Conservation (phyloP, 2,113 vertebrate species). For the Ibidorhyncha struthersii region DNA sequence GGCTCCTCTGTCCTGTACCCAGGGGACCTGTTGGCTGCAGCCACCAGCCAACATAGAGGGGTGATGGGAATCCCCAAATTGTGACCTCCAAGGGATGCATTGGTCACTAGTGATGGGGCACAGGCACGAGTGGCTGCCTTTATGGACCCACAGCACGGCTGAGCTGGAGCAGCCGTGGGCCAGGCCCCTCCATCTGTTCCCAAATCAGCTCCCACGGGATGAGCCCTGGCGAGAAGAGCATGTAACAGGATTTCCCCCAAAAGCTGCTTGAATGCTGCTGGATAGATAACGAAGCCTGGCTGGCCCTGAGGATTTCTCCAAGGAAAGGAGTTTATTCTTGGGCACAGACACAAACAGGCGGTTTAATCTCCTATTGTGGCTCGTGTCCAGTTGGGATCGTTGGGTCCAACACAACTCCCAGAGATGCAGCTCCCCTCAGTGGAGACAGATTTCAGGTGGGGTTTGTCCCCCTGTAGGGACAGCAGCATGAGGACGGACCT, state of each 20-base stretch:
- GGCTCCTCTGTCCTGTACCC: background rate
- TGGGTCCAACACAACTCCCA: background rate
- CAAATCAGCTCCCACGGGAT: background rate
- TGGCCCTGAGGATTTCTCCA: constrained; percentile 13
- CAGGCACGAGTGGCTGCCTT: background rate
- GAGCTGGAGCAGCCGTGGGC: background rate
- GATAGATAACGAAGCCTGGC: constrained; percentile 36
- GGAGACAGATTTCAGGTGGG: background rate
- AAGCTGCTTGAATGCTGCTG: constrained; percentile 38
- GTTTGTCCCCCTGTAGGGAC: background rate
- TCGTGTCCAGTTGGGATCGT: background rate
- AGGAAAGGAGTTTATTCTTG: background rate
- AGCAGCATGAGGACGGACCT: background rate
- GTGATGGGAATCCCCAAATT: background rate
- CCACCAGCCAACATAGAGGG: background rate
- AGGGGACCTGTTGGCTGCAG: background rate
- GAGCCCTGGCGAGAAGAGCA: background rate
- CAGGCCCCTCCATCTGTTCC: constrained; percentile 42
- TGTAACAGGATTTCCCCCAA: constrained; percentile 55
- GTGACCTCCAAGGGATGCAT: background rate
- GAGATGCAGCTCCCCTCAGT: accelerated
- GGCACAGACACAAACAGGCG: background rate
- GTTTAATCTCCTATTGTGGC: background rate
- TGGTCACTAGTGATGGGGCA: background rate
- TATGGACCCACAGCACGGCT: background rate